These are phyloP conservation scores for Zapornia atra DNA, from an alignment of 2,113 vertebrate species.

Conservation along the genomic window DNA sequence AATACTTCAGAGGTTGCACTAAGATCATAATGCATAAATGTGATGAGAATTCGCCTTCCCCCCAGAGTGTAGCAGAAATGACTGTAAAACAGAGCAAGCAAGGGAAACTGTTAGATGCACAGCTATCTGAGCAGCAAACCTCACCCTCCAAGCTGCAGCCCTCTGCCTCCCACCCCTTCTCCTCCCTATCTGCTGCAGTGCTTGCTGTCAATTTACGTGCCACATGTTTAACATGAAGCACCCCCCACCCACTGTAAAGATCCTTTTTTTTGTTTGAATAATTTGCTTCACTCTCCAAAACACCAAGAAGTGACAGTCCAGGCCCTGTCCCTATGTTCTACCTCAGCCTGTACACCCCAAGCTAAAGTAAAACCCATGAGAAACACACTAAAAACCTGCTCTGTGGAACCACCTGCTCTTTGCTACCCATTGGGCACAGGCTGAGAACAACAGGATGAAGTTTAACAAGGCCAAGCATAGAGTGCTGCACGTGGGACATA, in stretches of 20 bases:
- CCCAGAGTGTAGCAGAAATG: slow-evolving; percentile 71
- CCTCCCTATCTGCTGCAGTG: not conserved
- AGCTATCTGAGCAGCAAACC: slow-evolving; percentile 25
- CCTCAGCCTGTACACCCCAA: not conserved
- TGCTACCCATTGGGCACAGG: not conserved
- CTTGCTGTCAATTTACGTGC: fast-evolving
- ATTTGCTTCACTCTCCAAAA: not conserved
- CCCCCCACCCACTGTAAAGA: not conserved
- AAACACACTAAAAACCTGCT: not conserved
- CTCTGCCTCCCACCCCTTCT: not conserved
- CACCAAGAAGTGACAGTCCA: not conserved
- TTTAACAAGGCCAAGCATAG: too few relatives aligned
- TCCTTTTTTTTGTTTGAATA: not conserved
- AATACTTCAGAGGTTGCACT: not conserved
- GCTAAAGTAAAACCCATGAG: not conserved
- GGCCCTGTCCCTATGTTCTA: not conserved
- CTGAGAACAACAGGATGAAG: too few relatives aligned
- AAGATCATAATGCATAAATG: slow-evolving; percentile 45
- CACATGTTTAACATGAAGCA: fast-evolving
- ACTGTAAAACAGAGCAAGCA: slow-evolving; percentile 62
- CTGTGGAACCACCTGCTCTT: not conserved
- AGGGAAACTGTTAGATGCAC: slow-evolving; percentile 84
- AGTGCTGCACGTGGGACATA: too few relatives aligned
- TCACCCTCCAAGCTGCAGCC: not conserved
- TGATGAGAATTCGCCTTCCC: slow-evolving; percentile 56